Base-by-base conservation (phyloP, 2,113 vertebrate genomes). In the Campylomormyrus numenius region DNA sequence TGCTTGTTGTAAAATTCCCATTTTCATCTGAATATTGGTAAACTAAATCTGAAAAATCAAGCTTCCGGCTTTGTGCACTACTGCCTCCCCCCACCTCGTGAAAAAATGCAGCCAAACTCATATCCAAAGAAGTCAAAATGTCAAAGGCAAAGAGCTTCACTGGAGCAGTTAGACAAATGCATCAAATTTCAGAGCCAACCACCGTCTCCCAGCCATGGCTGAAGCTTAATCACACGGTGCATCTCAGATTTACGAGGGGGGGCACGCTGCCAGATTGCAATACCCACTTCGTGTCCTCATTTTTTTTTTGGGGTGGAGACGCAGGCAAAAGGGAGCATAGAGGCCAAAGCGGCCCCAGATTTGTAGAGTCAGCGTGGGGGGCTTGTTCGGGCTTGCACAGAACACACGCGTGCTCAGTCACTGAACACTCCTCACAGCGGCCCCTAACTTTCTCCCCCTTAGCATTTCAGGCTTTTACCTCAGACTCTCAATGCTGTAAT, bases 61-160 rank as follows among this genome's bases (percentile, higher is more conserved):
- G 92, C 88, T 91, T n/a, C 94, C 88, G 1, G 66, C 27, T 31
- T 27, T 74, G n/a, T 74, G n/a, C 66, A 74, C 27, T 1, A 15
- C 46, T n/a, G 85, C 46, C 31, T 31, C 49, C 3, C 52, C 9
- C 50, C n/a, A 9, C 87, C 4, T 21, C 3, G 7, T 5, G 4
- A 53, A 88, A 31, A 19, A 21, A 42, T 89, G 17, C 21, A 11
- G 10, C 19, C 48, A 53, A 83, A 70, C 24, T 9, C 27, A 19
- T 27, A 35, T 17, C 4, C 2, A 21, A 35, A 42, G 48, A 31
- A 53, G 35, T 53, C 50, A 88, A 21, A 56, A 88, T 19, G 87
- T 8, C 8, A 39, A 88, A 88, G 35, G 52, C 56, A 62, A 24
- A 56, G 87, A 58, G 50, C 17, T 53, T 15, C 31, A 39, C 56